Evolutionary conservation across 2,888 invertebrate species (phyloP), one percentile per base, ranked within the genome.

Genomic region (Serrognathus titanus): DNA sequence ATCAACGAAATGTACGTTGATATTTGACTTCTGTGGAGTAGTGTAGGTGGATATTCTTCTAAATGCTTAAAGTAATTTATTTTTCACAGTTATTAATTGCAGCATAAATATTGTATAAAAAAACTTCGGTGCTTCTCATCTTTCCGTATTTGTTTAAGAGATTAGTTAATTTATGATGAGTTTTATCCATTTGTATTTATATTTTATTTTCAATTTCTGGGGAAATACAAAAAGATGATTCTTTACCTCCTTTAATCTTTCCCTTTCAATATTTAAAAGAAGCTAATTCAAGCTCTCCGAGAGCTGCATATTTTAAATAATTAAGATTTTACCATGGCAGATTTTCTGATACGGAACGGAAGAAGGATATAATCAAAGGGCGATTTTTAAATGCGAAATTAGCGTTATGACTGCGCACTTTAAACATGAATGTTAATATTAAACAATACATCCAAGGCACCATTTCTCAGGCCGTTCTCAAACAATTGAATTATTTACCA

Each of bases 401-500:
- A 56, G 37, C 57, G 57, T 47, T 55, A 39, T 46, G 40, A 39
- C 49, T 35, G 36, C 39, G 31, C 51, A 47, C 71, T 72, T 69
- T 71, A 71, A 71, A 69, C 69, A 69, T 69, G 68, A 69, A 68
- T 69, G 70, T 74, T 70, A 73, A 74, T 73, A 74, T 74, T 73
- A 68, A 73, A 73, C 71, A 72, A 70, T 71, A 58, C 56, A 57
- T 58, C 55, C 50, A 66, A 68, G 69, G 71, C 69, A 67, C 70
- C 71, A 72, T 73, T 73, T 74, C 73, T 73, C 74, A 71, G 75
- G 71, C 72, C 71, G 70, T 75, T 74, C 71, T 75, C 71, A 68
- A 75, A 75, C 75, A 76, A 75, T 75, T 76, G 73, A 76, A 76
- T 76, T 75, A 76, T 76, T 76, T 74, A 76, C 73, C 71, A 74